Evolutionary conservation across 2,113 vertebrate genomes (phyloP), one percentile per base, ranked within the genome.

Genomic region (Diadophis punctatus): DNA sequence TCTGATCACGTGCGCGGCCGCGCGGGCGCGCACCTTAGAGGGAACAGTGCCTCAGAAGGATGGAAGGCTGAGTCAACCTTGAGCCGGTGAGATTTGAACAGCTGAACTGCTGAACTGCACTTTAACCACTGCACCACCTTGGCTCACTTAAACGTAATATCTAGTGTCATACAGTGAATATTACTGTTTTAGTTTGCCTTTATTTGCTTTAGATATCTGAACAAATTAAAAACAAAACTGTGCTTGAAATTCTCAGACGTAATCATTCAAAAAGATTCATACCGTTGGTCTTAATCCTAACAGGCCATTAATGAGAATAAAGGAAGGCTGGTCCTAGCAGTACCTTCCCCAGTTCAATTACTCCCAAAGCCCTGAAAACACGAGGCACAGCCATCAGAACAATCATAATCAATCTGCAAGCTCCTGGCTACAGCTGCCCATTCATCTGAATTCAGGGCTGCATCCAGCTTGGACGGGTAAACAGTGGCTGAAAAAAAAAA

Each of bases 271-370:
- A 93, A 96, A 94, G 85, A 90, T 93, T 95, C 88, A 90, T 91
- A 94, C 84, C 91, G 91, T 63, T 94, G 94, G 94, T 91, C 86
- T 95, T 94, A 93, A 95, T 95, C 93, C 94, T 95, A 97, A 94
- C 95, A 96, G 95, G 95, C 93, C 94, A 97, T 97, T 96, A 97
- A 94, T 93, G 93, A 16, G 89, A 95, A 96, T 2, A n/a, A 93
- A 94, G 89, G 88, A 93, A 95, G 93, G 94, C 93, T 93, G 91
- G 87, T 93, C 94, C 96, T 95, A 92, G 90, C 87, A 93, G 95
- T 93, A 95, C 94, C 96, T 94, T 85, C 93, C 96, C 91, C 96
- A 51, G 22, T 95, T 95, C 96, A 97, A 96, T 97, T 97, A 97
- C 1, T 80, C 74, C 94, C 91, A 22, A 46, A 96, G 93, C 94